Evolutionary conservation across 2,113 vertebrate genomes (phyloP).

Genomic region (Bucco capensis): DNA sequence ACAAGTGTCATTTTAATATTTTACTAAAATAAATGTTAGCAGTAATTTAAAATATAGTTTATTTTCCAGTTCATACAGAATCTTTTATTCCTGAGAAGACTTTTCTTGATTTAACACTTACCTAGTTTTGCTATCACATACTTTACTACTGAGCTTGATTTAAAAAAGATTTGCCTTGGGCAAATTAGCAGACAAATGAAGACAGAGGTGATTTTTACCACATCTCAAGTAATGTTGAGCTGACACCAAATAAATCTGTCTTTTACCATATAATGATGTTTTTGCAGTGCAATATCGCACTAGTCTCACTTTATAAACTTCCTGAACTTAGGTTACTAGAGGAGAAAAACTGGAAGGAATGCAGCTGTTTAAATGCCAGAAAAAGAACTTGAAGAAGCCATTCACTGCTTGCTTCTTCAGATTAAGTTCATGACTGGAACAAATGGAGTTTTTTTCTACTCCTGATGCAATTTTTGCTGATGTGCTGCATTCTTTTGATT

Average conservation of each 20-base stretch:
- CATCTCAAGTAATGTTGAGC: background rate
- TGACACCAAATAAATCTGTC: constrained; percentile 52
- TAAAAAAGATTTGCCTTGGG: constrained; percentile 25
- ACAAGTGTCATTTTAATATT: background rate
- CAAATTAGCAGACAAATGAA: constrained; percentile 51
- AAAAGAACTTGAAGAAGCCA: background rate
- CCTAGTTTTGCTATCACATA: background rate
- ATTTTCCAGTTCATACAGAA: background rate
- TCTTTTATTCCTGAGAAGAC: background rate
- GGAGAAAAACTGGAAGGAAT: background rate
- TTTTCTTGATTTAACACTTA: constrained; percentile 1
- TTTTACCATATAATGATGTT: constrained; percentile 37
- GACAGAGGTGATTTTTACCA: constrained; percentile 11
- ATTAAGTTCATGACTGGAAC: background rate
- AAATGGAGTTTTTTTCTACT: background rate
- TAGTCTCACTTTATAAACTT: background rate
- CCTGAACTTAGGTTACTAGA: background rate
- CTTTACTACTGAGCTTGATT: constrained; percentile 28
- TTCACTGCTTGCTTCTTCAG: background rate
- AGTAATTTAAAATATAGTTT: background rate
- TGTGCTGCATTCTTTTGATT: background rate
- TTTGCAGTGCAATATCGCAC: no score
- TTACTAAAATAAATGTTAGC: background rate
- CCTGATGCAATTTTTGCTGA: background rate
- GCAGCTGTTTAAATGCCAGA: background rate